These are phyloP conservation scores for Pherbina coryleti DNA, from an alignment of 2,888 invertebrate genomes.

Conservation along the genomic window DNA sequence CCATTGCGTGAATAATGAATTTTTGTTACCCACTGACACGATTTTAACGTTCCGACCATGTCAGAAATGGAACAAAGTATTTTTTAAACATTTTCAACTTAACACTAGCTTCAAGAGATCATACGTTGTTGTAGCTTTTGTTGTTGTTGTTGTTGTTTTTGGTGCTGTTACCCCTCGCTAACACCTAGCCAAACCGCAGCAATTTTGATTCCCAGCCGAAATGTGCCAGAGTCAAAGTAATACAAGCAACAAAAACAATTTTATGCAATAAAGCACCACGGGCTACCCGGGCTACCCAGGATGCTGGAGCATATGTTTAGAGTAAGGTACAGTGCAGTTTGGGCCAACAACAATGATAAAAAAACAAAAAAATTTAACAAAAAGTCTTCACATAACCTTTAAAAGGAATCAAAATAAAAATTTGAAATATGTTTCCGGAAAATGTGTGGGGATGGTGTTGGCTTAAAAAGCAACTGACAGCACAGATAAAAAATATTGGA, in stretches of 20 bases:
- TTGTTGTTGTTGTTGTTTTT: no score
- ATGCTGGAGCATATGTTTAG: neutral
- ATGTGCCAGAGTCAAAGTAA: neutral
- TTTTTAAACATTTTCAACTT: neutral
- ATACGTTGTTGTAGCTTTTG: no score
- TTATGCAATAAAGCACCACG: neutral
- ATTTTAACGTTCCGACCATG: neutral
- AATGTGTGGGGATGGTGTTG: neutral
- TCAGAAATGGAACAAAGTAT: neutral
- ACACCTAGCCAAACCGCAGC: no score
- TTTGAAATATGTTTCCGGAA: neutral
- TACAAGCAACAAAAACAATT: neutral
- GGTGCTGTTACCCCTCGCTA: no score
- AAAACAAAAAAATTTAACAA: no score
- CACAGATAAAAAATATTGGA: no score
- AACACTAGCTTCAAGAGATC: no score
- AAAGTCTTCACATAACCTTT: neutral
- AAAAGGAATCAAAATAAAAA: constrained; percentile 11
- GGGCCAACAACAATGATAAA: no score
- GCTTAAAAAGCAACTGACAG: no score
- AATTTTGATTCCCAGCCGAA: no score
- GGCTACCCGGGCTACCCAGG: neutral
- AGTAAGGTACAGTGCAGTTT: no score
- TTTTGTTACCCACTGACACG: constrained; percentile 13
- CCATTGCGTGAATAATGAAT: neutral